Evolutionary conservation across 2,888 invertebrate species (phyloP).

Genomic region (Sycophila texana): DNA sequence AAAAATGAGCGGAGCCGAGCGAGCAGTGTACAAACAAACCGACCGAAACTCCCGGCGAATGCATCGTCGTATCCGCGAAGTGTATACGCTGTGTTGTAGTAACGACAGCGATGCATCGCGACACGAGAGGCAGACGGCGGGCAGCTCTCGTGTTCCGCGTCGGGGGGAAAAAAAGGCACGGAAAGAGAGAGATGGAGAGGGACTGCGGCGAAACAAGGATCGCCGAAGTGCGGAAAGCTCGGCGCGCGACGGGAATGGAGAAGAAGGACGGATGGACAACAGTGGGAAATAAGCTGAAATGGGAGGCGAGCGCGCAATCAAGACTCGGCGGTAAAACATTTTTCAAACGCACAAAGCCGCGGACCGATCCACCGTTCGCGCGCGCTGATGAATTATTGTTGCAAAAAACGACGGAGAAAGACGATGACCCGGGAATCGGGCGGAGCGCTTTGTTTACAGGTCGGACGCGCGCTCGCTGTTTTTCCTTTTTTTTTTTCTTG

Average conservation of each 20-base stretch:
- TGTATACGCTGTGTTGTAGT: too few species aligned
- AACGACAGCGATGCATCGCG: too few species aligned
- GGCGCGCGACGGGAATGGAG: conserved; percentile 15
- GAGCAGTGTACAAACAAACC: too few species aligned
- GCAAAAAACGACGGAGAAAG: conserved; percentile 56
- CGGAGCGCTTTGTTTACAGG: conserved; percentile 55
- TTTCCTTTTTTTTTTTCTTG: conserved; percentile 6
- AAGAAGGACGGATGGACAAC: background rate
- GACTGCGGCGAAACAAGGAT: background rate
- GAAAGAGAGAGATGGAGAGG: too few species aligned
- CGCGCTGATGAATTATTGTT: conserved; percentile 63
- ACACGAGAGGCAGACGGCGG: too few species aligned
- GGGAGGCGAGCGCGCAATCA: conserved; percentile 56
- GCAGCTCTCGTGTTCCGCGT: too few species aligned
- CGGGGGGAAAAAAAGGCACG: background rate
- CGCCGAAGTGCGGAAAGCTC: conserved; percentile 28
- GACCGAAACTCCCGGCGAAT: too few species aligned
- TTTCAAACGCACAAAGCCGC: conserved; percentile 63
- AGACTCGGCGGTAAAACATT: conserved; percentile 63
- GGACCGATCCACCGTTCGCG: conserved; percentile 56
- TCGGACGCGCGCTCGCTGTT: background rate
- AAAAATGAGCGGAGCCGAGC: too few species aligned
- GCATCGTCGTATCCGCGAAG: too few species aligned
- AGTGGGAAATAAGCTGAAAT: conserved; percentile 21
- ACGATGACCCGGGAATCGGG: conserved; percentile 8